phyloP scores from a whole-genome alignment of 2,113 vertebrate genomes.

The Oostethus manadensis region DNA sequence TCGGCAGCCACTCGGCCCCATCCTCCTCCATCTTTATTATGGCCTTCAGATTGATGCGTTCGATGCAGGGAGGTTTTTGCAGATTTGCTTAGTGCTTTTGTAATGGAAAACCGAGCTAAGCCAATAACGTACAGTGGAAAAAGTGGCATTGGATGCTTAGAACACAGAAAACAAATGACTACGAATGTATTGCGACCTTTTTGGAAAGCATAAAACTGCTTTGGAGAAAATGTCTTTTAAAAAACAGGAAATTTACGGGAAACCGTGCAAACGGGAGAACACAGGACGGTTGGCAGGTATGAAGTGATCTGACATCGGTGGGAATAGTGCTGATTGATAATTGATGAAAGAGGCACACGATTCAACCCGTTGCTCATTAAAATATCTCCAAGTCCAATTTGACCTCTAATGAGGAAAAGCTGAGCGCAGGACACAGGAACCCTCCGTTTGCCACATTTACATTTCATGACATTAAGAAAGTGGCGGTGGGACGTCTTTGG shows the following conservation, averaged over 20 bases:
- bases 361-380: constrained; percentile 1
- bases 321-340: constrained; percentile 1
- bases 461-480: constrained; percentile 32
- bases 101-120: not conserved
- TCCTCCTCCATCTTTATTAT: too few relatives aligned
- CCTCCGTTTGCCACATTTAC: constrained; percentile 27
- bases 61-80: too few relatives aligned
- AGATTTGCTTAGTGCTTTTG: not conserved
- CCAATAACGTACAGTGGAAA: not conserved
- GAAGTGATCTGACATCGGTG: not conserved
- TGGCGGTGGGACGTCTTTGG: constrained; percentile 4
- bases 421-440: constrained; percentile 6
- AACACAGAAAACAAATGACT: not conserved
- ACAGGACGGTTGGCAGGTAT: too few relatives aligned
- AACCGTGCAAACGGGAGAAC: too few relatives aligned
- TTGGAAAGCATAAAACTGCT: constrained; percentile 11
- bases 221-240: constrained; percentile 14
- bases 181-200: constrained; percentile 1
- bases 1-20: too few relatives aligned
- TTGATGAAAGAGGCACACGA: constrained; percentile 6
- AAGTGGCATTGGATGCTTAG: too few relatives aligned
- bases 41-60: too few relatives aligned
- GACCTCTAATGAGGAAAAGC: constrained; percentile 10
- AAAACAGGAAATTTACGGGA: too few relatives aligned
- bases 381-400: constrained; percentile 12